Conservation (phyloP, 2,888 invertebrate genomes). For the Argyresthia goedartella region DNA sequence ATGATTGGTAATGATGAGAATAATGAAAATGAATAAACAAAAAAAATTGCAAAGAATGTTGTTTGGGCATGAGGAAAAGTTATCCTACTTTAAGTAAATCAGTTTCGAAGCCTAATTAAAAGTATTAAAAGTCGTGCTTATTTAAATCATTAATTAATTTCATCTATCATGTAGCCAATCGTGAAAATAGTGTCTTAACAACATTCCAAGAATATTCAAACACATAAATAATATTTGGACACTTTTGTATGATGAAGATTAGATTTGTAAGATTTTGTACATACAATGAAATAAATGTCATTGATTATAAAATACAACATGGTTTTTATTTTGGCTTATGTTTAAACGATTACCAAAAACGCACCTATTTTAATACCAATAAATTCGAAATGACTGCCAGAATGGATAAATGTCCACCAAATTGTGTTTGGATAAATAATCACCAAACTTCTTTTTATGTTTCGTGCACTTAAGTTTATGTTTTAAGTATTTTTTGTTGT, state of each 20-base stretch:
- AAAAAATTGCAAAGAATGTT: not conserved
- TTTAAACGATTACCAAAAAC: too few species aligned
- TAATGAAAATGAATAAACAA: too few species aligned
- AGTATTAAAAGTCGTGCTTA: constrained; percentile 40
- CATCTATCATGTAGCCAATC: constrained; percentile 47
- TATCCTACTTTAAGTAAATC: not conserved
- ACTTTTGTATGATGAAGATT: constrained; percentile 65
- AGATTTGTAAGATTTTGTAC: constrained; percentile 70
- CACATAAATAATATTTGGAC: constrained; percentile 55
- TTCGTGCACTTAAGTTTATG: too few species aligned
- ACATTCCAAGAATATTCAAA: constrained; percentile 64
- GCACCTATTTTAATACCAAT: too few species aligned
- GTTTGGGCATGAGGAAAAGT: not conserved
- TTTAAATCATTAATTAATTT: constrained; percentile 36
- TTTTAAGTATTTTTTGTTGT: too few species aligned
- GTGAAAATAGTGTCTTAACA: constrained; percentile 61
- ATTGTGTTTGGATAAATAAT: too few species aligned
- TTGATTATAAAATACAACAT: constrained; percentile 37
- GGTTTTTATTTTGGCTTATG: too few species aligned
- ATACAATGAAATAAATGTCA: constrained; percentile 70
- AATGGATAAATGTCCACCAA: too few species aligned
- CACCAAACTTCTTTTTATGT: too few species aligned
- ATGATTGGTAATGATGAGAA: too few species aligned
- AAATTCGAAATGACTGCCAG: too few species aligned
- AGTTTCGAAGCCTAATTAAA: constrained; percentile 15